phyloP scores from a whole-genome alignment of 2,888 invertebrate species.

The Incurvaria masculella region DNA sequence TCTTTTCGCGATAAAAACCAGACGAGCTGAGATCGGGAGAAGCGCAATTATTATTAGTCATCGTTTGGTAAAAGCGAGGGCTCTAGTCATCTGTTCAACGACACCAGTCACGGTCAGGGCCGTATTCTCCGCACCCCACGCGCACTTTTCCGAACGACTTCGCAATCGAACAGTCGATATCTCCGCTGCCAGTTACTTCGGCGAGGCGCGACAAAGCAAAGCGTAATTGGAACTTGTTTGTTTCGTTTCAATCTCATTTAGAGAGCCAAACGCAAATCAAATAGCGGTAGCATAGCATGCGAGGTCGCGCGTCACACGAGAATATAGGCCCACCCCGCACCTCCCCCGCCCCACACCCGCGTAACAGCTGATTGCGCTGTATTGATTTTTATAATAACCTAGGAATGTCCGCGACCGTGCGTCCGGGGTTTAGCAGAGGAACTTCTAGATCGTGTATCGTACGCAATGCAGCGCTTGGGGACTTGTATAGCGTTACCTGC shows the following conservation, averaged over 20 bases:
- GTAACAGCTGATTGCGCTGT: conserved; percentile 54
- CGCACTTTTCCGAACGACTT: not conserved
- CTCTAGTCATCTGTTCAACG: not conserved
- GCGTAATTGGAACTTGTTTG: no score
- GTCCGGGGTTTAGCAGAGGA: conserved; percentile 3
- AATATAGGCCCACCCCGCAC: not conserved
- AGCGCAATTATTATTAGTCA: no score
- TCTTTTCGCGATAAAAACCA: no score
- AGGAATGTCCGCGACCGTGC: conserved; percentile 21
- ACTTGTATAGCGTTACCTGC: conserved; percentile 50
- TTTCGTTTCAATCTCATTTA: not conserved
- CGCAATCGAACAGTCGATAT: no score
- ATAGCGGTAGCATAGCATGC: not conserved
- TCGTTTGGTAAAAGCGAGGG: no score
- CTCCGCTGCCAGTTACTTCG: no score
- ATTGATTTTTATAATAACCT: conserved; percentile 54
- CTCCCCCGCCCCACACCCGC: conserved; percentile 26
- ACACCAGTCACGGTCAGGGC: not conserved
- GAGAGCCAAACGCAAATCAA: no score
- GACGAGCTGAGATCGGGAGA: no score
- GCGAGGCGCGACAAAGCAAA: no score
- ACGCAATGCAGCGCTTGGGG: not conserved
- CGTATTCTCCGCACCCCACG: not conserved
- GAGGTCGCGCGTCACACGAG: not conserved
- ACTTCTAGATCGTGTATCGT: not conserved